A percentile compares a stretch with the other conserved stretches of the same genome.
Conservation (phyloP, 1,140 invertebrate species). For the Neodiprion lecontei region DNA sequence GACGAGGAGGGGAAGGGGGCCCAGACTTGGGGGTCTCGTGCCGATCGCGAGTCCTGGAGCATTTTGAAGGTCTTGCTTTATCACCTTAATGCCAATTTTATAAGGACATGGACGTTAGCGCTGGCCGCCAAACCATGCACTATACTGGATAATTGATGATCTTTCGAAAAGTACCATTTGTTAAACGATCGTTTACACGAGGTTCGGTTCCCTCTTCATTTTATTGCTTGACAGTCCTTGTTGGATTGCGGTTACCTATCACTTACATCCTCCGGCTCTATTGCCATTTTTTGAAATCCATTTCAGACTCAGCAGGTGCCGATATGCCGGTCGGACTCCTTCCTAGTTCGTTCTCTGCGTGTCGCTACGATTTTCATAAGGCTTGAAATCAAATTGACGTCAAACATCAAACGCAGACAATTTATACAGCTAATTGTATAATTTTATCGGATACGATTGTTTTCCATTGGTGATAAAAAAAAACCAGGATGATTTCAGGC, state of each 20-base stretch:
- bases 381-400: no score
- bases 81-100: neutral
- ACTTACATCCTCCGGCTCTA: no score
- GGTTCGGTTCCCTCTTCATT: constrained; percentile 37
- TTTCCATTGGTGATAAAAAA: no score
- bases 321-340: no score
- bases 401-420: no score
- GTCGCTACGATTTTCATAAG: no score
- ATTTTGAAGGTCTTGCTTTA: neutral
- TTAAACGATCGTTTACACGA: constrained; percentile 38
- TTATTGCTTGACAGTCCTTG: neutral
- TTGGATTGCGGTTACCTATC: neutral
- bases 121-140: neutral
- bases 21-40: constrained; percentile 37
- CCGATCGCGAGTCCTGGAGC: constrained; percentile 22
- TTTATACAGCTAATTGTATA: no score
- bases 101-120: constrained; percentile 2
- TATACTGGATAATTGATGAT: constrained; percentile 39
- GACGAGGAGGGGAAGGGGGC: neutral
- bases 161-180: constrained; percentile 15
- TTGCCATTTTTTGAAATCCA: no score
- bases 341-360: no score
- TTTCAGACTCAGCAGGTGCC: no score
- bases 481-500: no score
- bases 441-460: no score